Percentiles rank a stretch among this genome's conserved stretches.
Evolutionary conservation across 1,140 invertebrate species (phyloP).

Genomic region (Chrysomallon squamiferum): DNA sequence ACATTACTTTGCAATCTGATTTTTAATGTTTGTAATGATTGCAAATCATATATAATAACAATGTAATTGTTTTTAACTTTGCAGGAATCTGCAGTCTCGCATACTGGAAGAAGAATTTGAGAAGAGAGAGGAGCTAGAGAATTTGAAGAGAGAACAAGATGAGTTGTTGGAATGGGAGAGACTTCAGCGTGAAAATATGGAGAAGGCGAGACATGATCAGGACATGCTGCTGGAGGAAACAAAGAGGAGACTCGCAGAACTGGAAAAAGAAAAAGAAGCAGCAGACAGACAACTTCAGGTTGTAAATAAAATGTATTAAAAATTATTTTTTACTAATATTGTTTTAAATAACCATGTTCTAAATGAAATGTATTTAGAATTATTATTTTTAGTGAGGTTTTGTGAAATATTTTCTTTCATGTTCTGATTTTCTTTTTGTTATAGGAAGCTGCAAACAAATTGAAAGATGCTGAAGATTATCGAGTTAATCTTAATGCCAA

Average conservation of each 20-base stretch:
- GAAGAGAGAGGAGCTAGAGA: slow-evolving; percentile 79
- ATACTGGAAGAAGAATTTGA: slow-evolving; percentile 84
- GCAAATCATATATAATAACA: too few relatives aligned
- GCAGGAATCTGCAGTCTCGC: slow-evolving; percentile 36
- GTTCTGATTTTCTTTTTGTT: too few relatives aligned
- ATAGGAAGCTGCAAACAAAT: slow-evolving; percentile 70
- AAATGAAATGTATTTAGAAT: not conserved
- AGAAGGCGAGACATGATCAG: slow-evolving; percentile 69
- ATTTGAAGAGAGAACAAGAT: slow-evolving; percentile 77
- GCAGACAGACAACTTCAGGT: slow-evolving; percentile 72
- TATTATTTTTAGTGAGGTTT: not conserved
- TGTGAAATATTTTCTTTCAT: too few relatives aligned
- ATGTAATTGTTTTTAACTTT: too few relatives aligned
- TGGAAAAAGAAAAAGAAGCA: slow-evolving; percentile 73
- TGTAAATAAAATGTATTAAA: not conserved
- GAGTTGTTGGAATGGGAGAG: slow-evolving; percentile 75
- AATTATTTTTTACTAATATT: not conserved
- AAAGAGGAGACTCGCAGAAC: slow-evolving; percentile 69
- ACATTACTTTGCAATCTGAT: too few relatives aligned
- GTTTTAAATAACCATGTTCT: not conserved
- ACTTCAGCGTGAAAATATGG: slow-evolving; percentile 73
- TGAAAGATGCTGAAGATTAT: slow-evolving; percentile 71
- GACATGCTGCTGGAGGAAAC: slow-evolving; percentile 75
- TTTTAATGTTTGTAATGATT: too few relatives aligned
- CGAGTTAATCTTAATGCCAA: slow-evolving; percentile 70